Percentiles rank a stretch among this genome's conserved stretches.
These are phyloP conservation scores for Oncorhynchus masou DNA, from an alignment of 2,113 vertebrate species.

Conservation along the genomic window DNA sequence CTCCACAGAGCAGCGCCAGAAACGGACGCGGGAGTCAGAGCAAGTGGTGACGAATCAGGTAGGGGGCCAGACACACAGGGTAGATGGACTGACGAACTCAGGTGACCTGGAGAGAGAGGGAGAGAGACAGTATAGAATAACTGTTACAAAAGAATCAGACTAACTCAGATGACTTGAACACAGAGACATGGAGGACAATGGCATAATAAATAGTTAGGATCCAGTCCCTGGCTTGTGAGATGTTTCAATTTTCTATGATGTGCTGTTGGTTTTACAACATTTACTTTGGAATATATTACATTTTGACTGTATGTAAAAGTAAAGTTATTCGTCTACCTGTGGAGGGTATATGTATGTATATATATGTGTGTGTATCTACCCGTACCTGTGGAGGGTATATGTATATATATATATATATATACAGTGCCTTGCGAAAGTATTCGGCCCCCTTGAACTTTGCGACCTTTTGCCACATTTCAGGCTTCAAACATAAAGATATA, in stretches of 20 bases:
- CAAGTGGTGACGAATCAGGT: constrained; percentile 96
- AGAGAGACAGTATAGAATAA: background rate
- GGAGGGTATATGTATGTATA: background rate
- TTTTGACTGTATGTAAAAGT: no score
- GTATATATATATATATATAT: background rate
- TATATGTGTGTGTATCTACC: no score
- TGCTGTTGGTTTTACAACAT: no score
- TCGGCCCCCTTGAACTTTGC: no score
- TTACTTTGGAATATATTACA: no score
- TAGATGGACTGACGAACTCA: constrained; percentile 99
- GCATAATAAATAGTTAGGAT: no score
- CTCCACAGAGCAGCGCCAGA: constrained; percentile 92
- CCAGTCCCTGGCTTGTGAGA: no score
- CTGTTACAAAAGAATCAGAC: background rate
- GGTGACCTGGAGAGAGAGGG: constrained; percentile 79
- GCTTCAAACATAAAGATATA: no score
- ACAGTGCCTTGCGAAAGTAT: no score
- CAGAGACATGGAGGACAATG: background rate
- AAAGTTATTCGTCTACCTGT: no score
- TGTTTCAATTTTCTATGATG: no score
- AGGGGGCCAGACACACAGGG: constrained; percentile 95
- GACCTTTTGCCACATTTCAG: no score
- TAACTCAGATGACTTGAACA: background rate
- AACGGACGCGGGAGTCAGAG: constrained; percentile 91
- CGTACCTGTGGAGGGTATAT: background rate